Conservation (phyloP, 2,888 invertebrate species). For the Neoaliturus tenellus region DNA sequence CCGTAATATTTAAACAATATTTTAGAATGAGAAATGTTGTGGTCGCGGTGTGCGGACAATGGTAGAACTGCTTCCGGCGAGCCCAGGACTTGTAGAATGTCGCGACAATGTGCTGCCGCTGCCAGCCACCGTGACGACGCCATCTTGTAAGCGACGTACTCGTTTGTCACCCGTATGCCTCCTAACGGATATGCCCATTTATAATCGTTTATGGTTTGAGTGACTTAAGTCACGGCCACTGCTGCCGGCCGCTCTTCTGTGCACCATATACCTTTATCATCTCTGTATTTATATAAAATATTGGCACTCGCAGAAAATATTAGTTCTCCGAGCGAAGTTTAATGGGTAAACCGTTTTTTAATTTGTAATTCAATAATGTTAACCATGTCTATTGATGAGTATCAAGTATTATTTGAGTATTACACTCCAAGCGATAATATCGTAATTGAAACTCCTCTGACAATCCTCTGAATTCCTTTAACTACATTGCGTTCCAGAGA, state of each 20-base stretch:
- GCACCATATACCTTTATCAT: too few species aligned
- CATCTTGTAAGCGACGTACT: constrained; percentile 51
- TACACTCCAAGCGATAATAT: too few species aligned
- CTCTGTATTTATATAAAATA: too few species aligned
- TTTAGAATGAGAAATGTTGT: constrained; percentile 25
- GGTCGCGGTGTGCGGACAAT: constrained; percentile 14
- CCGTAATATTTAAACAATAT: constrained; percentile 31
- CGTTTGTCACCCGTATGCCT: constrained; percentile 57
- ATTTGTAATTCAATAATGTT: too few species aligned
- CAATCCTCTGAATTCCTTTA: too few species aligned
- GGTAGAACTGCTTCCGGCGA: constrained; percentile 25
- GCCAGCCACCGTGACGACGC: constrained; percentile 52
- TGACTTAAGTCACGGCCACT: constrained; percentile 42
- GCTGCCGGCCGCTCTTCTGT: background rate
- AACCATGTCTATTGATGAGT: too few species aligned
- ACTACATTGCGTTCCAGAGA: too few species aligned
- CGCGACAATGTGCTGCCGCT: constrained; percentile 44
- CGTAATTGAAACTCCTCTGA: too few species aligned
- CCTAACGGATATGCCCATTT: constrained; percentile 57
- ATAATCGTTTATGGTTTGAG: constrained; percentile 56
- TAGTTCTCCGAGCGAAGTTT: too few species aligned
- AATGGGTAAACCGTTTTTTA: too few species aligned
- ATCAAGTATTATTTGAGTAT: too few species aligned
- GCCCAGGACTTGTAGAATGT: constrained; percentile 51
- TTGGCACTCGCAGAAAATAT: too few species aligned